Evolutionary conservation across 2,113 vertebrate species (phyloP).

Genomic region (Daphoenositta chrysoptera): DNA sequence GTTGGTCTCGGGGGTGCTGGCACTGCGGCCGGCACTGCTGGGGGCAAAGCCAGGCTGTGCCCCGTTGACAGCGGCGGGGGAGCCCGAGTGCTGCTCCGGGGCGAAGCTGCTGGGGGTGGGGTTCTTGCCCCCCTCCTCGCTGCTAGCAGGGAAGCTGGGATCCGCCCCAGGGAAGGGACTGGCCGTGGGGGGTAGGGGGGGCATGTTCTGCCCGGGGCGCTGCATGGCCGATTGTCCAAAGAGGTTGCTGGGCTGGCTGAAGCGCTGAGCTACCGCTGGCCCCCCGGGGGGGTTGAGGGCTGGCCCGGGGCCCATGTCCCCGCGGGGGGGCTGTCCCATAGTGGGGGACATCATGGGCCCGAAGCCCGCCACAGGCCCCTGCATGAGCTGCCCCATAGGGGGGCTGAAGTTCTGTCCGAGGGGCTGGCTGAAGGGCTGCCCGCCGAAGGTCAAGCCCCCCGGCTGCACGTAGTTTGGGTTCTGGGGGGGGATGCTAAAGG

Average conservation of each 20-base stretch:
- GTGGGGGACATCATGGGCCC: constrained; percentile 90
- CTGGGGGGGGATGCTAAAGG: constrained; percentile 87
- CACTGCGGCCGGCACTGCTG: constrained; percentile 9
- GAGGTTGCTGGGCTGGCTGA: constrained; percentile 80
- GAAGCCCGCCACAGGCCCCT: constrained; percentile 80
- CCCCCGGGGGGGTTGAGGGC: constrained; percentile 78
- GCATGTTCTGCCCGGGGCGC: constrained; percentile 77
- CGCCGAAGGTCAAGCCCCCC: constrained; percentile 68
- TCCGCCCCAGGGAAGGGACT: constrained; percentile 79
- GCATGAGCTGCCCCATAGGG: constrained; percentile 81
- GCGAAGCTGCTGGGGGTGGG: constrained; percentile 52
- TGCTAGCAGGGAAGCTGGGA: constrained; percentile 52
- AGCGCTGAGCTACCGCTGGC: constrained; percentile 64
- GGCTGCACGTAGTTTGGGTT: constrained; percentile 71
- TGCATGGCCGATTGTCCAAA: constrained; percentile 88
- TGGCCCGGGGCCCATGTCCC: constrained; percentile 77
- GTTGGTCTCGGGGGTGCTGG: constrained; percentile 79
- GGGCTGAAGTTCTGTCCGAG: constrained; percentile 88
- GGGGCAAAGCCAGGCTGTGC: constrained; percentile 66
- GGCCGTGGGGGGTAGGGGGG: constrained; percentile 80
- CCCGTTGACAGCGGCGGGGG: constrained; percentile 71
- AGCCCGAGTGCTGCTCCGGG: constrained; percentile 70
- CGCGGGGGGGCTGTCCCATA: constrained; percentile 77
- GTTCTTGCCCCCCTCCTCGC: constrained; percentile 74
- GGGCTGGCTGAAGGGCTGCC: constrained; percentile 72